Percentiles rank a stretch among this genome's conserved stretches.
Conservation (phyloP, 2,888 invertebrate genomes). For the Agrochola circellaris region DNA sequence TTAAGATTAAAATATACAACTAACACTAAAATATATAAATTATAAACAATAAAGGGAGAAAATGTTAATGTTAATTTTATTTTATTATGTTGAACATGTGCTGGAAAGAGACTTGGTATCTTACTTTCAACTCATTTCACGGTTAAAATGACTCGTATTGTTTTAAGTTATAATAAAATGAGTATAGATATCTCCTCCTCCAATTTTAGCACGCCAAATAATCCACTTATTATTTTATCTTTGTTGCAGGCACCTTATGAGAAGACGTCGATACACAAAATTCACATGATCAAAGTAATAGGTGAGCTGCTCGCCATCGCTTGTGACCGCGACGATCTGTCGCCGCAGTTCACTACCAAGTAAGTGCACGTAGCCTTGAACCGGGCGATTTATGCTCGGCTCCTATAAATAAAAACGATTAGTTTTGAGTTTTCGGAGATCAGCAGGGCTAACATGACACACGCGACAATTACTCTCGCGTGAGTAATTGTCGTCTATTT, state of each 20-base stretch:
- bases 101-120: neutral
- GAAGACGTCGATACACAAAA: constrained; percentile 83
- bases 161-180: neutral
- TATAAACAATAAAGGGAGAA: too few relatives aligned
- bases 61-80: too few relatives aligned
- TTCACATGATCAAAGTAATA: constrained; percentile 92
- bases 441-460: too few relatives aligned
- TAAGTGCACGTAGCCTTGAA: constrained; percentile 81
- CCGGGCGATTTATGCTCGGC: too few relatives aligned
- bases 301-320: constrained; percentile 92
- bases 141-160: neutral
- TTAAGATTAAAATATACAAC: too few relatives aligned
- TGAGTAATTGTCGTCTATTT: too few relatives aligned
- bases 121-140: neutral
- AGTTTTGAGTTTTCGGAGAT: too few relatives aligned
- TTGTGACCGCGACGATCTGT: constrained; percentile 88
- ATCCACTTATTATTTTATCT: neutral
- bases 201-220: neutral
- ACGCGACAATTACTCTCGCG: too few relatives aligned
- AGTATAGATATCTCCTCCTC: neutral
- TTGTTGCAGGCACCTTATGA: constrained; percentile 73
- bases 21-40: too few relatives aligned
- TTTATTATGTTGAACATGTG: neutral
- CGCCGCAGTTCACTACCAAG: constrained; percentile 91
- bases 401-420: too few relatives aligned